Conservation (phyloP, 2,888 invertebrate genomes). For the Mesorhabditis sp. region DNA sequence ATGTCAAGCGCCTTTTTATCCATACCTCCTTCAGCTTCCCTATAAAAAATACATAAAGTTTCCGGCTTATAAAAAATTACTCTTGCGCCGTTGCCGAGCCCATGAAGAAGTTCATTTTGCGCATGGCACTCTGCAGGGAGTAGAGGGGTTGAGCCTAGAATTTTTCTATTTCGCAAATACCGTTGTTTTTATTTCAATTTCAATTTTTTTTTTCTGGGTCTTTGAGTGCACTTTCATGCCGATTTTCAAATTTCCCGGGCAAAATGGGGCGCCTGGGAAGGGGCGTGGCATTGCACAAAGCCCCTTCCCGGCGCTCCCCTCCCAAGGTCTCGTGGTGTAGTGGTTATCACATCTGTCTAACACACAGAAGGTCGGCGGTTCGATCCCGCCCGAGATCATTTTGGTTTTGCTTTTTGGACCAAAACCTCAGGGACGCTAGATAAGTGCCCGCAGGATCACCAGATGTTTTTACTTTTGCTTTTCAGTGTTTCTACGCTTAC, state of each 20-base stretch:
- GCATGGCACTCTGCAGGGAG: not conserved
- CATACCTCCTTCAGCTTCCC: no score
- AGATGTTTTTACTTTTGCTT: no score
- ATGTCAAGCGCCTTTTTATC: not conserved
- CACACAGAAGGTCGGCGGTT: constrained; percentile 37
- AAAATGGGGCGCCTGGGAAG: no score
- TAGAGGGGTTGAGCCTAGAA: constrained; percentile 6
- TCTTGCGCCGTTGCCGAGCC: constrained; percentile 5
- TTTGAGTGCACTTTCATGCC: no score
- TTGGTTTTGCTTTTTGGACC: not conserved
- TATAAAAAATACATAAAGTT: no score
- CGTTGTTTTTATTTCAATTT: no score
- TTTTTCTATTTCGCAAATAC: not conserved
- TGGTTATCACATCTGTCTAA: constrained; percentile 34
- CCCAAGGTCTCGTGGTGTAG: constrained; percentile 27
- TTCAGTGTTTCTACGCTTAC: not conserved
- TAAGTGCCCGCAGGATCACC: no score
- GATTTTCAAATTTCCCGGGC: no score
- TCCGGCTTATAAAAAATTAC: not conserved
- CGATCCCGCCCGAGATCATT: constrained; percentile 29
- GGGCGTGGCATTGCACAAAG: no score
- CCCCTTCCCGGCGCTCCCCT: no score
- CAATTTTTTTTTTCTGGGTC: no score
- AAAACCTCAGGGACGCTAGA: no score
- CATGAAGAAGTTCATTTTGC: not conserved